These are phyloP conservation scores for Sesamia nonagrioides DNA, from an alignment of 1,140 invertebrate species.

Conservation along the genomic window DNA sequence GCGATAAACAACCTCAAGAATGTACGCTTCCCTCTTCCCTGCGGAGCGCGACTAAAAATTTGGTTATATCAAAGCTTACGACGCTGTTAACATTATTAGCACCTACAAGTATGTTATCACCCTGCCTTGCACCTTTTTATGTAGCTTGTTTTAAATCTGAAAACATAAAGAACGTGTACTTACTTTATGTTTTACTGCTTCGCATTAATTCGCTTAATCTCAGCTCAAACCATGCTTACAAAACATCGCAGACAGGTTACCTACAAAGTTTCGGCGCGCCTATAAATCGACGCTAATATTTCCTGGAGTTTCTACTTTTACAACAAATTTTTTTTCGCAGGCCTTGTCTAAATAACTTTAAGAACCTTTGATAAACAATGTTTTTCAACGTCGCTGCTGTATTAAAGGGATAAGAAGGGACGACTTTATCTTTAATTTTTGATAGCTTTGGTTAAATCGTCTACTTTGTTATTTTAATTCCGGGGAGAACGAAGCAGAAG, in stretches of 20 bases:
- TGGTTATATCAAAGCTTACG: conserved; percentile 22
- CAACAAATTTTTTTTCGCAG: conserved; percentile 30
- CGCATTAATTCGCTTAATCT: conserved; percentile 36
- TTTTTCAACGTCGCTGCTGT: background rate
- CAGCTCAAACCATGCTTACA: conserved; percentile 9
- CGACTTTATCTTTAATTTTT: conserved; percentile 43
- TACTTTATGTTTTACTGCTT: background rate
- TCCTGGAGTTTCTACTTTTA: conserved; percentile 37
- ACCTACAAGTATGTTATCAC: background rate
- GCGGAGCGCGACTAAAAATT: conserved; percentile 10
- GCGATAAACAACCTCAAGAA: conserved; percentile 23
- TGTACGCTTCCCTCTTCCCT: background rate
- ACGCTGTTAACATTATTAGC: conserved; percentile 8
- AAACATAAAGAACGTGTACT: background rate
- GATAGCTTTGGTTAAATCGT: conserved; percentile 26
- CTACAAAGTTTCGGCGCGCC: conserved; percentile 37
- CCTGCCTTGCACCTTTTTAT: conserved; percentile 15
- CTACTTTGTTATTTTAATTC: conserved; percentile 43
- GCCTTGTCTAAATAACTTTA: conserved; percentile 34
- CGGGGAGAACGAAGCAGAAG: conserved; percentile 28
- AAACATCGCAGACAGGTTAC: conserved; percentile 14
- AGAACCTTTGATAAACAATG: conserved; percentile 10
- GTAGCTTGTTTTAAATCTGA: conserved; percentile 14
- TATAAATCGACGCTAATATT: conserved; percentile 41
- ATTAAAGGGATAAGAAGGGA: conserved; percentile 31